phyloP scores from a whole-genome alignment of 2,113 vertebrate species.

The Antennarius striatus region DNA sequence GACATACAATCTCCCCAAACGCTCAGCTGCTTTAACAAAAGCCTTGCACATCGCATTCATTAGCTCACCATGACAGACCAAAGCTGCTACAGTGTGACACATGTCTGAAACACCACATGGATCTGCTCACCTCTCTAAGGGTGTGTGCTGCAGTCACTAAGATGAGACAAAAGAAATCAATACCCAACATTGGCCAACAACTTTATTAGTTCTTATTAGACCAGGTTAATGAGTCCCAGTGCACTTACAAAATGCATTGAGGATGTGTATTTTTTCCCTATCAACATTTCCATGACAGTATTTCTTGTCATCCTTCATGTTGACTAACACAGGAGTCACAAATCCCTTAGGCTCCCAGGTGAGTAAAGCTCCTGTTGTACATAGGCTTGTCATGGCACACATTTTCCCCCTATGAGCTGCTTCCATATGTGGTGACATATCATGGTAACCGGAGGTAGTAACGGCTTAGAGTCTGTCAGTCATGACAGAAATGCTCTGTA shows the following conservation, averaged over 20 bases:
- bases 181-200: conserved; percentile 46
- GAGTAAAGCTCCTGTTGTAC: conserved; percentile 23
- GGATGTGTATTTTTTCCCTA: conserved; percentile 4
- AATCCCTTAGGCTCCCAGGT: conserved; percentile 5
- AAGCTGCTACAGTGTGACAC: conserved; percentile 57
- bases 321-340: conserved; percentile 16
- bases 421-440: conserved; percentile 24
- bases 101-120: conserved; percentile 55
- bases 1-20: conserved; percentile 69
- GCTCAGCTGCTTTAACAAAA: conserved; percentile 75
- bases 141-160: conserved; percentile 16
- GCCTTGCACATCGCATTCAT: conserved; percentile 61
- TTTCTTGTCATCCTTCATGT: conserved; percentile 39
- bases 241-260: conserved; percentile 27
- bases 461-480: conserved; percentile 6
- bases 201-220: conserved; percentile 66
- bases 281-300: conserved; percentile 36
- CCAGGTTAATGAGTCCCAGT: conserved; percentile 51
- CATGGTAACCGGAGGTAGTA: conserved; percentile 22
- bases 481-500: conserved; percentile 7
- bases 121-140: conserved; percentile 31
- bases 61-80: conserved; percentile 55
- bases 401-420: conserved; percentile 23
- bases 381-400: conserved; percentile 8
- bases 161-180: conserved; percentile 42